Evolutionary conservation across 2,797 vertebrate species (phyloP).

Genomic region (Lerista edwardsae): DNA sequence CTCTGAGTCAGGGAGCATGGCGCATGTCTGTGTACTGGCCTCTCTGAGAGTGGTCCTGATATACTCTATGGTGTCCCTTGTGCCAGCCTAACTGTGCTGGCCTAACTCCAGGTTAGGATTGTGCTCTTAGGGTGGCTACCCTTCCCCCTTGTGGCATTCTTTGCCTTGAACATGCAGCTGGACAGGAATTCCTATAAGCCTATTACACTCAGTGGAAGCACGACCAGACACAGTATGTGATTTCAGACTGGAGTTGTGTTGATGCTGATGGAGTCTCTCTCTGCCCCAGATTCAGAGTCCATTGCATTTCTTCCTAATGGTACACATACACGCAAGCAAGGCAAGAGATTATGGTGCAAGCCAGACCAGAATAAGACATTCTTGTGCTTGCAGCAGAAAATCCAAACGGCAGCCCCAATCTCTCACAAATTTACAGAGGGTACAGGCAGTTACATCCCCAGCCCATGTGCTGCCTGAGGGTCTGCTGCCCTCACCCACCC

Average conservation of each 20-base stretch:
- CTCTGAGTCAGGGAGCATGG: no score
- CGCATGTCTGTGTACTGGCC: no score
- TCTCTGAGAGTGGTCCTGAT: no score
- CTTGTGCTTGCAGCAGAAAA: neutral
- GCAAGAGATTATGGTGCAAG: neutral
- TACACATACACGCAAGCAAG: neutral
- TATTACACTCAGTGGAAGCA: slow-evolving; percentile 6
- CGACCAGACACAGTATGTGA: neutral
- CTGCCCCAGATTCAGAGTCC: neutral
- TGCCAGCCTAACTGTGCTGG: no score
- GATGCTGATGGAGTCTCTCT: neutral
- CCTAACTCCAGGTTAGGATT: no score
- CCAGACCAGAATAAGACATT: neutral
- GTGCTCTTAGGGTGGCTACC: neutral
- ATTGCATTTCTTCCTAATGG: neutral
- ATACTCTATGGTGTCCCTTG: no score
- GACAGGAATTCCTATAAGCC: slow-evolving; percentile 13
- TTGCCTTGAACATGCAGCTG: neutral
- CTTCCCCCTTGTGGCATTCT: neutral
- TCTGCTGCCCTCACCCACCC: no score
- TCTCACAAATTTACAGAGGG: neutral
- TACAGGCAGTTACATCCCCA: no score
- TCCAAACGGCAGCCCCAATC: neutral
- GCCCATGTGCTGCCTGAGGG: no score
- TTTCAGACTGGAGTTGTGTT: neutral